Evolutionary conservation across 2,113 vertebrate species (phyloP), one percentile per base, ranked within the genome.

Genomic region (Solea solea): DNA sequence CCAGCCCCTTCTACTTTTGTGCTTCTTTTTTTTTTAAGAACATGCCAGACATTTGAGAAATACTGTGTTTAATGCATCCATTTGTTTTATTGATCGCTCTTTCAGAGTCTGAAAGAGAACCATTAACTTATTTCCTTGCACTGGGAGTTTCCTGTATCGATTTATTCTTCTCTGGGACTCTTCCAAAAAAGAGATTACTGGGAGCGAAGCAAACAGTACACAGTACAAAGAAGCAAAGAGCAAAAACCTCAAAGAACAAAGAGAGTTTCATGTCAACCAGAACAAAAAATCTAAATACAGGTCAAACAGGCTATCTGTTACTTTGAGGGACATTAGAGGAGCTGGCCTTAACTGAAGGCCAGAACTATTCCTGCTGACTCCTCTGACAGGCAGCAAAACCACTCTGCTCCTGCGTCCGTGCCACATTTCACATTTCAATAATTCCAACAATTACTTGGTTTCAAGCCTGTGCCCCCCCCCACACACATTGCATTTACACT

Each of bases 1-100:
- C 2, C 4, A 50, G 15, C 5, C 13, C 12, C 52, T 14, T 14
- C n/a, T 28, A 11, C 25, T 9, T 62, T 61, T 60, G 56, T 28
- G n/a, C 12, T 21, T 40, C 63, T 60, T 74, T 55, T 40, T 66
- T 60, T 74, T 55, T 58, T 60, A 83, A 77, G 41, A 42, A 62
- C 8, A 60, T 25, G 4, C 9, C 53, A 74, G 68, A 63, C 28
- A 28, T 71, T 60, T 75, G 58, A 70, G 48, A 78, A 80, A 76
- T 59, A 68, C 55, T 64, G 44, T 67, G 57, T 78, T 80, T 74
- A 89, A 82, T 82, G 70, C 61, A 70, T 57, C 68, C 51, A 73
- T 92, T 86, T 86, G 76, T 87, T 78, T 69, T 69, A 90, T 91
- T 83, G 89, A 90, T 90, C 58, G 44, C 21, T 57, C 62, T 80